These are phyloP conservation scores for Microctenopoma steveboyesi DNA, from an alignment of 2,797 vertebrate genomes.

Conservation along the genomic window DNA sequence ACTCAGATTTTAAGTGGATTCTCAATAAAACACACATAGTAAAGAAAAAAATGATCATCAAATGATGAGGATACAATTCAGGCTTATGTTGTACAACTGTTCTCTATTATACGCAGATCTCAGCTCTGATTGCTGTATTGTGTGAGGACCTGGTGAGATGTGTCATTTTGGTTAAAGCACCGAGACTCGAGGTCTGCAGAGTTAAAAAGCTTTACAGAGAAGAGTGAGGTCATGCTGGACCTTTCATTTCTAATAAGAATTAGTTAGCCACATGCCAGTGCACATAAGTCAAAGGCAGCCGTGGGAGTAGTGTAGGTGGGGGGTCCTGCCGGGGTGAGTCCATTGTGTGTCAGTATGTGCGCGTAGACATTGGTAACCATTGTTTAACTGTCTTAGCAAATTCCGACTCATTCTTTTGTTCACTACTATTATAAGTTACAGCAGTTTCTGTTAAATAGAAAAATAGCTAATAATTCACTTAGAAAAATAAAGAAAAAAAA, in stretches of 20 bases:
- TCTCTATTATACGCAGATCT: constrained; percentile 44
- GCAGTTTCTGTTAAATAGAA: constrained; percentile 44
- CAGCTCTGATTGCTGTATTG: constrained; percentile 33
- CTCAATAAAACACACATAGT: background rate
- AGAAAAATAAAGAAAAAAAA: constrained; percentile 14
- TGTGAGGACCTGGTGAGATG: constrained; percentile 45
- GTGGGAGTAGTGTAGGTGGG: constrained; percentile 73
- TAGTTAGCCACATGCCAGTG: constrained; percentile 80
- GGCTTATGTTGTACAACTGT: constrained; percentile 36
- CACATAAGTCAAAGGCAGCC: constrained; percentile 77
- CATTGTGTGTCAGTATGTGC: constrained; percentile 54
- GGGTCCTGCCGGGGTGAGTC: constrained; percentile 64
- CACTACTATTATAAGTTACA: constrained; percentile 47
- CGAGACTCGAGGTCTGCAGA: constrained; percentile 42
- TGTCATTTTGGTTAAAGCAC: constrained; percentile 53
- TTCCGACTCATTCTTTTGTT: constrained; percentile 47
- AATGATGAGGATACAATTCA: constrained; percentile 30
- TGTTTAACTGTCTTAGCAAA: constrained; percentile 58
- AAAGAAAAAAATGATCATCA: constrained; percentile 3
- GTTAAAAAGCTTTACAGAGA: constrained; percentile 71
- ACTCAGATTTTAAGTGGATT: background rate
- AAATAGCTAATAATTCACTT: constrained; percentile 49
- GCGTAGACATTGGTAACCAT: constrained; percentile 56
- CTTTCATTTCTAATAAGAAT: constrained; percentile 80
- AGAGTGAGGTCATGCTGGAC: constrained; percentile 74